Evolutionary conservation across 2,888 invertebrate genomes (phyloP), one percentile per base, ranked within the genome.

Genomic region (Eupeodes latifasciatus): DNA sequence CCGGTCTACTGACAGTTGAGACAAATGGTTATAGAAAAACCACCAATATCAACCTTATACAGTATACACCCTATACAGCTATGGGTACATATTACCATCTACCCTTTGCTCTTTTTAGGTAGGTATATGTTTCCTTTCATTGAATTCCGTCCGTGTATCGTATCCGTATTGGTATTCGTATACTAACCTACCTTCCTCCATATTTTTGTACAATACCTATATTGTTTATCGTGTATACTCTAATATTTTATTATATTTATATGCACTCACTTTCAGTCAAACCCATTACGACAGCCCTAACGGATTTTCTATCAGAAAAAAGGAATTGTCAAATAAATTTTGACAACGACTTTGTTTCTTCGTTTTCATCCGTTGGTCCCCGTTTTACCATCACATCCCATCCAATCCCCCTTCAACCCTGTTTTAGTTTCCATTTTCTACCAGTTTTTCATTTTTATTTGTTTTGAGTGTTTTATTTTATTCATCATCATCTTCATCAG

Each of bases 91-190:
- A 5, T 7, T 27, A 4, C 10, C 6, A 64, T 47, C 19, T 40
- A 16, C 11, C 40, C 67, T 49, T 71, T 71, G 71, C 71, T 71
- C 55, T 40, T 71, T 71, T 71, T 55, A n/a, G n/a, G n/a, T n/a
- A n/a, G n/a, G n/a, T 34, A 34, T 51, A 44, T 6, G 2, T 12
- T 67, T 67, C 10, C 9, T 27, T 69, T 69, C 27, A 27, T 27
- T 27, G 2, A 27, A 27, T 27, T 27, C 27, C 27, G 27, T 27
- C 69, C 6, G 53, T 53, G 51, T 11, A 2, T 2, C n/a, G n/a
- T 51, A 19, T n/a, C 51, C 27, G 27, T 55, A 27, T 19, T 40
- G 0, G 5, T 53, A 55, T 19, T 40, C 5, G 5, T 53, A 55
- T 19, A 11, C 12, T 6, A 12, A 27, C 27, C 27, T 27, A 7